phyloP scores from a whole-genome alignment of 2,797 vertebrate genomes.

The Ptychobarbus kaznakovi region DNA sequence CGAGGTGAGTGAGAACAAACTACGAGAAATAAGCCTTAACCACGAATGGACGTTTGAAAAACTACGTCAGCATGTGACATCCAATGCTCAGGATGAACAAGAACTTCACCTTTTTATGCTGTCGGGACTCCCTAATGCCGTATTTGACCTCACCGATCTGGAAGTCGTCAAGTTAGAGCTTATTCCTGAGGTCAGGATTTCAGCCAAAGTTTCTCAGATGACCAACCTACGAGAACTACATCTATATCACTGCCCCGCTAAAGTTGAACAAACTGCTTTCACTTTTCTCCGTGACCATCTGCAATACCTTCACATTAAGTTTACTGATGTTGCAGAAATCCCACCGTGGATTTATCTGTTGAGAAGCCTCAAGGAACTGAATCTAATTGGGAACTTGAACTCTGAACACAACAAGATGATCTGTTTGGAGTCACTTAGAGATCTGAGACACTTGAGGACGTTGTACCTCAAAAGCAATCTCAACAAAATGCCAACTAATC shows the following conservation, averaged over 20 bases:
- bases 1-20: conserved; percentile 96
- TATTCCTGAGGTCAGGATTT: conserved; percentile 94
- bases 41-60: conserved; percentile 98
- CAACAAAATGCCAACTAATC: conserved; percentile 95
- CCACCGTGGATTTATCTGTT: conserved; percentile 95
- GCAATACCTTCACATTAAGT: conserved; percentile 94
- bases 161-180: conserved; percentile 95
- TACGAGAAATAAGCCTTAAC: conserved; percentile 95
- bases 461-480: conserved; percentile 96
- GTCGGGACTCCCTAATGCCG: conserved; percentile 92
- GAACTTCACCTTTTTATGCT: conserved; percentile 96
- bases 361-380: conserved; percentile 91
- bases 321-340: conserved; percentile 96
- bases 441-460: conserved; percentile 90
- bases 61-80: conserved; percentile 88
- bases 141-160: conserved; percentile 94
- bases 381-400: conserved; percentile 92
- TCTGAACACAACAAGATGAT: conserved; percentile 99
- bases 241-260: conserved; percentile 93
- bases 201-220: conserved; percentile 96
- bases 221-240: conserved; percentile 93
- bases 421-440: conserved; percentile 93
- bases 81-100: conserved; percentile 91
- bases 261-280: conserved; percentile 95
- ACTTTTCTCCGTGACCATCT: conserved; percentile 95